These are phyloP conservation scores for Lepidochrysops patricia DNA, from an alignment of 2,888 invertebrate genomes.

Conservation along the genomic window DNA sequence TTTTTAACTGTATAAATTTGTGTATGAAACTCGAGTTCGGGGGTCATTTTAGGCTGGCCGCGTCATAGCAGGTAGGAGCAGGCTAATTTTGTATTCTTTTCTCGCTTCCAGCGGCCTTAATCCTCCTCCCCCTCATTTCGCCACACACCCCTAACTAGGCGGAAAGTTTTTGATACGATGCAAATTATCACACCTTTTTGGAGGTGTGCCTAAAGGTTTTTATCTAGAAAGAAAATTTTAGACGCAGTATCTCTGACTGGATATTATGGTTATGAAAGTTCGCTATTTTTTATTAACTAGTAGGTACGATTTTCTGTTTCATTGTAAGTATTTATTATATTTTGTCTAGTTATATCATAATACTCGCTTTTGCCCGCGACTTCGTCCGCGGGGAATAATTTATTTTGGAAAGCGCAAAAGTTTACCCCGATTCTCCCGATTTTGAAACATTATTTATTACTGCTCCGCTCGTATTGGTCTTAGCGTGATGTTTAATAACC, in stretches of 20 bases:
- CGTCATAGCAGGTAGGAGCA: slow-evolving; percentile 67
- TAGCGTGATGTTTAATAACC: too few relatives aligned
- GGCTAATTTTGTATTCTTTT: slow-evolving; percentile 75
- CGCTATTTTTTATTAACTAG: too few relatives aligned
- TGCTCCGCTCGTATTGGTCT: too few relatives aligned
- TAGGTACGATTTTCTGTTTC: too few relatives aligned
- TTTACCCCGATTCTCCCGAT: too few relatives aligned
- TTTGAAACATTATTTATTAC: too few relatives aligned
- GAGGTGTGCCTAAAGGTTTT: neutral
- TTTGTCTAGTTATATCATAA: too few relatives aligned
- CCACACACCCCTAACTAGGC: slow-evolving; percentile 55
- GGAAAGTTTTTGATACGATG: slow-evolving; percentile 59
- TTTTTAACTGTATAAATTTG: slow-evolving; percentile 29
- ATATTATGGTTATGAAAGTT: neutral
- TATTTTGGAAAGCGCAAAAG: too few relatives aligned
- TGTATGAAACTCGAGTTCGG: slow-evolving; percentile 25
- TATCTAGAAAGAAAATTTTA: neutral
- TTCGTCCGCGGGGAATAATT: too few relatives aligned
- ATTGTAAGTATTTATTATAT: too few relatives aligned
- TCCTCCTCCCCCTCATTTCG: slow-evolving; percentile 50
- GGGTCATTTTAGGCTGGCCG: slow-evolving; percentile 43
- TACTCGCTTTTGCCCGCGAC: too few relatives aligned
- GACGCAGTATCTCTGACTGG: too few relatives aligned
- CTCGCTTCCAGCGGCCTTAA: slow-evolving; percentile 69
- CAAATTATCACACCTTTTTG: slow-evolving; percentile 22